phyloP scores from a whole-genome alignment of 2,113 vertebrate species.

The Callipepla californica region DNA sequence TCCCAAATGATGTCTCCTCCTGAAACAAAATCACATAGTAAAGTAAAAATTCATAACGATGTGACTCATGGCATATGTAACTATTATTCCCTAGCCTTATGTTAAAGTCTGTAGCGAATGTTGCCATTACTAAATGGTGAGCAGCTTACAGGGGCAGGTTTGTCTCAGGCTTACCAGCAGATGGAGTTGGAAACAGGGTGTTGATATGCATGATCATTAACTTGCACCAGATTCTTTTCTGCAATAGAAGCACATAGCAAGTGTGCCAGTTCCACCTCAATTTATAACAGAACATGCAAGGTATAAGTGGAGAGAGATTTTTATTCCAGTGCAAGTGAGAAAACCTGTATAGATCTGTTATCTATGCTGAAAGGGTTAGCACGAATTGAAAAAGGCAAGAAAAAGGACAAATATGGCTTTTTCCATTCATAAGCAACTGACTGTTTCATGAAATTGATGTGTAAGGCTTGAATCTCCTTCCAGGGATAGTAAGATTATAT shows the following conservation, averaged over 20 bases:
- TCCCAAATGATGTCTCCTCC: neutral
- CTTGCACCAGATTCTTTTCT: neutral
- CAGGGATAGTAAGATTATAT: slow-evolving; percentile 34
- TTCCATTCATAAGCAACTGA: neutral
- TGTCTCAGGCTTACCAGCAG: slow-evolving; percentile 49
- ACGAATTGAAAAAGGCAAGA: neutral
- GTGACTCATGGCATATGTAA: neutral
- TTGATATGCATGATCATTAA: neutral
- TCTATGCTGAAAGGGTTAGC: neutral
- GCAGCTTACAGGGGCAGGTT: neutral
- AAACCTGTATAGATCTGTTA: neutral
- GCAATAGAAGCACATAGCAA: neutral
- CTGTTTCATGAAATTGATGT: neutral
- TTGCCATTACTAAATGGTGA: neutral
- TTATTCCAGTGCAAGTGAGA: slow-evolving; percentile 8
- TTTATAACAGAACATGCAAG: neutral
- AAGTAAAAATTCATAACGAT: neutral
- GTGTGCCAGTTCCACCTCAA: neutral
- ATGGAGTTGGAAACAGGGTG: slow-evolving; percentile 49
- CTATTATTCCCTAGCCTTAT: accelerated
- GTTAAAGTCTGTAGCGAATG: neutral
- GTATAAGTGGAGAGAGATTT: neutral
- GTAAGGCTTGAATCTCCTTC: slow-evolving; percentile 34
- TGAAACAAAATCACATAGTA: neutral
- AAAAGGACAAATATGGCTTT: neutral